Evolutionary conservation across 2,797 vertebrate species (phyloP).

Genomic region (Gymnopithys bicolor): DNA sequence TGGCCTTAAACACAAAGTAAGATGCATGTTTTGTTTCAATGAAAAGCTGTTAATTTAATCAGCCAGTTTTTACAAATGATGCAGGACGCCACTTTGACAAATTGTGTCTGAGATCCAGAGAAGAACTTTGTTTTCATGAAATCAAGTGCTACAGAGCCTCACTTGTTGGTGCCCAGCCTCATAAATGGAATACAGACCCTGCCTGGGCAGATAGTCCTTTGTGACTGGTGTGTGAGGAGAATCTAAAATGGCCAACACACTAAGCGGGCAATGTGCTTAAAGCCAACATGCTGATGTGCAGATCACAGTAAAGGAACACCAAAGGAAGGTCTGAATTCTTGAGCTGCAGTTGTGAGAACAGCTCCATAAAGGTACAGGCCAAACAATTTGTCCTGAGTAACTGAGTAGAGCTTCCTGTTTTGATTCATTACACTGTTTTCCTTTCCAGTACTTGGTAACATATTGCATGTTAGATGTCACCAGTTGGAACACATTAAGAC

Average conservation of each 20-base stretch:
- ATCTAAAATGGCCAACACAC: background rate
- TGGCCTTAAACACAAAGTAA: constrained; percentile 97
- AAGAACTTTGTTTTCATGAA: background rate
- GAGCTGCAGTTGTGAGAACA: background rate
- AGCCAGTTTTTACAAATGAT: background rate
- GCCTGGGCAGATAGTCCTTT: background rate
- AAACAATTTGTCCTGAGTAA: background rate
- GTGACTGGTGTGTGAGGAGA: background rate
- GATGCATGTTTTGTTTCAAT: background rate
- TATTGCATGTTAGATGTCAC: background rate
- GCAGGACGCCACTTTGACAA: background rate
- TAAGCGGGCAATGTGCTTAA: background rate
- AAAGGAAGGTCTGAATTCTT: background rate
- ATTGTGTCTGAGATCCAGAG: background rate
- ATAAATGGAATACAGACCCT: background rate
- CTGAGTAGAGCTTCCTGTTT: background rate
- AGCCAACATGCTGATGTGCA: background rate
- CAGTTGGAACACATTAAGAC: background rate
- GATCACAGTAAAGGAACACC: background rate
- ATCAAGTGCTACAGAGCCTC: background rate
- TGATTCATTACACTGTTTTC: background rate
- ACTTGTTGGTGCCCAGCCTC: background rate
- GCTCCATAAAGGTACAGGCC: background rate
- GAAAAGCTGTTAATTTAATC: constrained; percentile 6
- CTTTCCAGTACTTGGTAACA: background rate